Conservation (phyloP, 1,140 invertebrate genomes). For the Diorhabda elongata region DNA sequence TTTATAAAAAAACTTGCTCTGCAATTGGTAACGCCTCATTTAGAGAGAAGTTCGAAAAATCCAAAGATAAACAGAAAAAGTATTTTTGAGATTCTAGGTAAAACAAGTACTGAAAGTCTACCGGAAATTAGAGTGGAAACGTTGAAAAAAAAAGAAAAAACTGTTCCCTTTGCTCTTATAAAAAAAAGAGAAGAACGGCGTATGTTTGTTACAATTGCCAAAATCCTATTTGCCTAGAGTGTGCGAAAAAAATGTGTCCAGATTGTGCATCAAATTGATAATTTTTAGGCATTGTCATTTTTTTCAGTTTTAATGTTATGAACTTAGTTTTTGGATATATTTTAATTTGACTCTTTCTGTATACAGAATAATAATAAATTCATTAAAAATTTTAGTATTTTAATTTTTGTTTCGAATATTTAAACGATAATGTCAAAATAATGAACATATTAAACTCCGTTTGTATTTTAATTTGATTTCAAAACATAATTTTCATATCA, state of each 20-base stretch:
- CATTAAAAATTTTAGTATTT: not conserved
- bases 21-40: too few species aligned
- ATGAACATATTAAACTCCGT: not conserved
- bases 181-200: too few species aligned
- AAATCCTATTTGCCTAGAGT: too few species aligned
- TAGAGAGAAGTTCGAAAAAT: not conserved
- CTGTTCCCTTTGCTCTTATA: too few species aligned
- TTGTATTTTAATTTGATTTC: not conserved
- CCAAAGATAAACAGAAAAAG: not conserved
- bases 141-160: not conserved
- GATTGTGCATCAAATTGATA: not conserved
- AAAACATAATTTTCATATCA: not conserved
- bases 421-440: not conserved
- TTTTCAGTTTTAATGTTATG: not conserved
- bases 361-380: conserved; percentile 2
- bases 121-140: conserved; percentile 4
- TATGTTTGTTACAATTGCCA: too few species aligned
- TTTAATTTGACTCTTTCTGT: not conserved
- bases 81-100: conserved; percentile 1
- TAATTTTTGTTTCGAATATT: not conserved
- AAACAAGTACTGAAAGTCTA: not conserved
- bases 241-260: too few species aligned
- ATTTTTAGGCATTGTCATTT: not conserved
- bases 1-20: conserved; percentile 1
- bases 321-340: not conserved